Conservation (phyloP, 2,113 vertebrate species). For the Eurypyga helias region DNA sequence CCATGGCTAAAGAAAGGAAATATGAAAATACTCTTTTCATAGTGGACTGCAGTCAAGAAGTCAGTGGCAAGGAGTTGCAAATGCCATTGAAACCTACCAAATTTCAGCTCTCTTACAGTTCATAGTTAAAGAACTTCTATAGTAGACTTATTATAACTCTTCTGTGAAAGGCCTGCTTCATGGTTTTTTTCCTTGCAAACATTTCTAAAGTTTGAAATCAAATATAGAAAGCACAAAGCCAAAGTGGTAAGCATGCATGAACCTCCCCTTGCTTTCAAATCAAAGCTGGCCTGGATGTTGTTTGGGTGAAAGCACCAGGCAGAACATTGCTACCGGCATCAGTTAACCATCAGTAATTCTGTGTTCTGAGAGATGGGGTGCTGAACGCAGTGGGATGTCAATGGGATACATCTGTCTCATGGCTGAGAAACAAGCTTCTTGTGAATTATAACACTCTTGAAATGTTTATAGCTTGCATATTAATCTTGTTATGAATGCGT, state of each 20-base stretch:
- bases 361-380: neutral
- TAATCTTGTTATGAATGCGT: neutral
- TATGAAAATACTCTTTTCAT: neutral
- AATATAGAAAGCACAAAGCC: neutral
- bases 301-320: neutral
- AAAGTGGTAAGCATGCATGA: neutral
- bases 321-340: neutral
- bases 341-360: neutral
- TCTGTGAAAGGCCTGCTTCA: neutral
- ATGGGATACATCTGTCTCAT: neutral
- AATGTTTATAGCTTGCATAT: neutral
- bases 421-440: neutral
- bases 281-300: neutral
- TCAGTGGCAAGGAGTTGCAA: neutral
- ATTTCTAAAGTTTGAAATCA: neutral
- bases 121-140: neutral
- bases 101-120: neutral
- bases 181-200: neutral
- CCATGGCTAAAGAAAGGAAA: neutral
- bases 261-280: neutral
- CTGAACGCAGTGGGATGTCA: rapidly evolving
- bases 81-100: rapidly evolving
- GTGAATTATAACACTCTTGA: neutral
- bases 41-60: neutral
- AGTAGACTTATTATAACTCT: neutral